Conservation (phyloP, 2,113 vertebrate species). For the Brachypteracias leptosomus region DNA sequence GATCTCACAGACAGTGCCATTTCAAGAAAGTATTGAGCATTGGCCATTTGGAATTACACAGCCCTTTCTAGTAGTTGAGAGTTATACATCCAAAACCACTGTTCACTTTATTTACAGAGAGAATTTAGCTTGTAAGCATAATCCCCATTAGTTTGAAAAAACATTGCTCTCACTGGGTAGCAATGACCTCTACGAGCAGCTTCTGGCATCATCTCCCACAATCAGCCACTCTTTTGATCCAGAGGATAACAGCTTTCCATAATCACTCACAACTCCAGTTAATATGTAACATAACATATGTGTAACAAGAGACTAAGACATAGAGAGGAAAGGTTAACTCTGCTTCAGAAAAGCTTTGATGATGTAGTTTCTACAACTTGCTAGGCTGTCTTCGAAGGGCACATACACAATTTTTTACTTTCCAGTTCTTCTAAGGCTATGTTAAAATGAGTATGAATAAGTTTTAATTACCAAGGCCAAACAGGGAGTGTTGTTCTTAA, state of each 20-base stretch:
- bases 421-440: not conserved
- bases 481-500: not conserved
- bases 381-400: not conserved
- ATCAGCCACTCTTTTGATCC: not conserved
- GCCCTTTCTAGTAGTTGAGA: not conserved
- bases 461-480: not conserved
- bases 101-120: not conserved
- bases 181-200: not conserved
- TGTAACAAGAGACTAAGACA: not conserved
- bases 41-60: not conserved
- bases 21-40: not conserved
- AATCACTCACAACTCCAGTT: not conserved
- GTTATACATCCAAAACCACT: not conserved
- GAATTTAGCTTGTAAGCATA: not conserved
- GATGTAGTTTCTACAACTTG: not conserved
- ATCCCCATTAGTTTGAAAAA: not conserved
- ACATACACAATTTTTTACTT: not conserved
- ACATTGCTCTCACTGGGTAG: not conserved
- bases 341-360: not conserved
- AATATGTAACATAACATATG: conserved; percentile 5
- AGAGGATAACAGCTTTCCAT: not conserved
- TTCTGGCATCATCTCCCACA: not conserved
- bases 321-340: not conserved
- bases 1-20: not conserved
- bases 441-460: not conserved